Evolutionary conservation across 1,140 invertebrate genomes (phyloP), one percentile per base, ranked within the genome.

Genomic region (Chironomus tepperi): DNA sequence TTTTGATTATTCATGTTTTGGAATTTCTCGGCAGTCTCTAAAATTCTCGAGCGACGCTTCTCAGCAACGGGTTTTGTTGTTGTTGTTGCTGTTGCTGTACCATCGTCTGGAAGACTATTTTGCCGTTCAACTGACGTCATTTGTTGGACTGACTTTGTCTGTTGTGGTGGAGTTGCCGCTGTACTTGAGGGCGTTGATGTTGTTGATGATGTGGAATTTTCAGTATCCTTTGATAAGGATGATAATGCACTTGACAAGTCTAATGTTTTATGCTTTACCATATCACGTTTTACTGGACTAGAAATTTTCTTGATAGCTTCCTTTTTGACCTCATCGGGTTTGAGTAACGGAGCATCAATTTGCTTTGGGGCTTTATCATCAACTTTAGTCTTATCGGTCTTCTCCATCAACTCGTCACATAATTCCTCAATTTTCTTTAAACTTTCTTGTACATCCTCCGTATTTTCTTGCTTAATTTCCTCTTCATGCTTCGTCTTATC

Each of bases 11-110:
- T 83, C 76, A 89, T 78, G 77, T 87, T 88, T 78, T 89, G 89
- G 78, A 90, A 89, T 79, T 90, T 90, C 79, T 90, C 89, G 0
- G 89, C 88, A 3, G 88, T 87, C 78, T 90, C 89, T 75, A 90
- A 89, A 73, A 90, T 89, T 75, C 88, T 87, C 0, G 89, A 90
- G 65, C 87, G 85, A 75, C 89, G 83, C 74, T 88, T 84, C 75
- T 84, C 82, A 15, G 78, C 75, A 43, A 82, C 80, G 74, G 81
- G 81, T 75, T 80, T 81, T 9, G 81, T 75, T 76, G 80, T 74
- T 10, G 18, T 19, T 19, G 65, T 7, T 19, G 43, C 43, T 12
- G 9, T 47, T 12, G 12, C 15, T 57, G 12, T 12, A 12, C 3
- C 10, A 79, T 85, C 78, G 79, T 81, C 79, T 81, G 85, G 77